phyloP scores from a whole-genome alignment of 2,888 invertebrate genomes.

The Endomychus coccineus region DNA sequence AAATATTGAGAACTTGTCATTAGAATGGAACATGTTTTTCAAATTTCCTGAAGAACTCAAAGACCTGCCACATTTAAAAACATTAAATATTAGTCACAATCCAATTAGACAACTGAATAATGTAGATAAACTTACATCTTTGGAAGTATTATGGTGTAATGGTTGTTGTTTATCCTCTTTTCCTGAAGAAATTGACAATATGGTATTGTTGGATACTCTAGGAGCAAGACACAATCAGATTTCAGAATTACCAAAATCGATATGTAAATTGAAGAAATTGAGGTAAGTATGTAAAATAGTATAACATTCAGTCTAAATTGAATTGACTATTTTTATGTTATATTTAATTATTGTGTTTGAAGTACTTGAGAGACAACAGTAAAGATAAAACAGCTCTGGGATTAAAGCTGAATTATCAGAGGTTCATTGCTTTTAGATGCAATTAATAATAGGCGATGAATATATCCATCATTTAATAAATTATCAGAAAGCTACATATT shows the following conservation, averaged over 20 bases:
- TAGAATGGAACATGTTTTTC: constrained; percentile 59
- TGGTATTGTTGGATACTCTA: constrained; percentile 55
- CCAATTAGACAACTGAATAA: constrained; percentile 52
- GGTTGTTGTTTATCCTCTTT: constrained; percentile 49
- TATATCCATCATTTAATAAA: too few relatives aligned
- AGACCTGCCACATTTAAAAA: constrained; percentile 51
- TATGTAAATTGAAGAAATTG: constrained; percentile 51
- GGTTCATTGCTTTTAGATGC: too few relatives aligned
- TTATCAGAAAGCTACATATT: too few relatives aligned
- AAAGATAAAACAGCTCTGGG: too few relatives aligned
- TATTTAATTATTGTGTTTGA: too few relatives aligned
- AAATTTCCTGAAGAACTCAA: constrained; percentile 55
- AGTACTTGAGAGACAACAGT: too few relatives aligned
- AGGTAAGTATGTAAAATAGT: constrained; percentile 39
- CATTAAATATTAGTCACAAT: constrained; percentile 61
- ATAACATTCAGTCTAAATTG: too few relatives aligned
- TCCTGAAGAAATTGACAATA: constrained; percentile 55
- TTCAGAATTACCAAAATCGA: constrained; percentile 49
- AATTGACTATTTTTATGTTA: too few relatives aligned
- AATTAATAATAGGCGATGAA: too few relatives aligned
- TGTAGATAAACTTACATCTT: constrained; percentile 51
- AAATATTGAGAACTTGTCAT: constrained; percentile 54
- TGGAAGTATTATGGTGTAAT: constrained; percentile 64
- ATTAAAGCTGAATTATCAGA: too few relatives aligned
- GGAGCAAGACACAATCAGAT: constrained; percentile 60